Base-by-base conservation (phyloP, 2,113 vertebrate genomes). In the Loxodonta africana region DNA sequence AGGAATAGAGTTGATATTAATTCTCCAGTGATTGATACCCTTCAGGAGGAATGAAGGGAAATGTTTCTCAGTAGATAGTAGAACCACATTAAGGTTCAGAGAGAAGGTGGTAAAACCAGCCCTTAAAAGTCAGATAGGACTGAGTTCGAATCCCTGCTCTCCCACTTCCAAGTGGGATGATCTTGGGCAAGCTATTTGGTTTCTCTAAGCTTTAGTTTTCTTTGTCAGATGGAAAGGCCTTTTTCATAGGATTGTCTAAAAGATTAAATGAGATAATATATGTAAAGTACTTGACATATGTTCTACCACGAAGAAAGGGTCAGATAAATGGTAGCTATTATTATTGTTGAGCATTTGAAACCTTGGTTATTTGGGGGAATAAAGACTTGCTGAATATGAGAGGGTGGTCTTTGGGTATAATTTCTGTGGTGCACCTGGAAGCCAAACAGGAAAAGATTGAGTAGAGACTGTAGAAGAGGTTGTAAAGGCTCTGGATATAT, bases 291-390 rank as follows among this genome's bases (percentile, higher is more conserved):
- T 94, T 96, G 67, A 81, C 4, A 15, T 88, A 14, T 81, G 83
- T 97, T 96, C 87, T 62, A 23, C 44, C 15, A 28, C 82, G 69
- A 96, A 83, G 67, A 62, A 96, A 88, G 21, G 95, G 37, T 73
- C 74, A 95, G 48, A 62, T 76, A 92, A 94, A 73, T 83, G 48
- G 57, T 89, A 74, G 71, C 76, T 95, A n/a, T 46, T 93, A 3
- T 78, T 96, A 46, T 41, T 21, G 30, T 6, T 83, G 44, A 94
- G 76, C 57, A 57, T 93, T 33, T 80, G 69, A 76, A 95, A 88
- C 87, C 63, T 81, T 37, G 89, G 57, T 12, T 90, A 44, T 41
- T 74, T 81, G 6, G 46, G 53, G 44, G 8, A 67, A 46, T 91
- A 77, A 26, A 85, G 69, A 60, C 15, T 92, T 94, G 30, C 18